Conservation (phyloP, 35 echinoderm and acorn worm genomes). For the Chiridota heheva region DNA sequence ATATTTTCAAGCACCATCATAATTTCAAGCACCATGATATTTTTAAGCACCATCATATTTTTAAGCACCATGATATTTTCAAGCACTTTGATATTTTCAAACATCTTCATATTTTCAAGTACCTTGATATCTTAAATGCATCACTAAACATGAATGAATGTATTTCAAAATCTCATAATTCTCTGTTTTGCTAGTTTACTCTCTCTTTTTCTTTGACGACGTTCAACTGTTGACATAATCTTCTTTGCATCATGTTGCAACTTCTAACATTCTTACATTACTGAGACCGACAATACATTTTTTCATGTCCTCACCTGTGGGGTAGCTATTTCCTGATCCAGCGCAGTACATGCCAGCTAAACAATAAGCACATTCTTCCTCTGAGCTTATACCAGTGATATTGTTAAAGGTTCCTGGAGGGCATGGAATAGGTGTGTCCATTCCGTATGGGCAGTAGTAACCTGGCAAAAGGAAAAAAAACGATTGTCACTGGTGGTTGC, state of each 20-base stretch:
- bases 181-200: too few relatives aligned
- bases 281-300: not conserved
- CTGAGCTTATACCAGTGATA: conserved; percentile 61
- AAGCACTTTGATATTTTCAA: too few relatives aligned
- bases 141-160: too few relatives aligned
- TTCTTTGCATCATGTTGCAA: not conserved
- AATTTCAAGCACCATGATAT: too few relatives aligned
- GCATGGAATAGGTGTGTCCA: conserved; percentile 70
- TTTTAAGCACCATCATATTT: too few relatives aligned
- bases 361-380: conserved; percentile 84
- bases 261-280: not conserved
- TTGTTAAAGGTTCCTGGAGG: conserved; percentile 97
- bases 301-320: conserved; percentile 62
- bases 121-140: too few relatives aligned
- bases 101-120: too few relatives aligned
- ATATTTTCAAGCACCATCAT: too few relatives aligned
- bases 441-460: conserved; percentile 83
- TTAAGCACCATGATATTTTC: too few relatives aligned
- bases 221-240: not conserved
- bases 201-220: too few relatives aligned
- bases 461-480: conserved; percentile 37
- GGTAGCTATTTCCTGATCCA: conserved; percentile 89
- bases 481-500: too few relatives aligned
- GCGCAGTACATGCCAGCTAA: conserved; percentile 79
- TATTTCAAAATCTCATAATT: too few relatives aligned